phyloP scores from a whole-genome alignment of 1,140 invertebrate genomes.

The Drusus annulatus region DNA sequence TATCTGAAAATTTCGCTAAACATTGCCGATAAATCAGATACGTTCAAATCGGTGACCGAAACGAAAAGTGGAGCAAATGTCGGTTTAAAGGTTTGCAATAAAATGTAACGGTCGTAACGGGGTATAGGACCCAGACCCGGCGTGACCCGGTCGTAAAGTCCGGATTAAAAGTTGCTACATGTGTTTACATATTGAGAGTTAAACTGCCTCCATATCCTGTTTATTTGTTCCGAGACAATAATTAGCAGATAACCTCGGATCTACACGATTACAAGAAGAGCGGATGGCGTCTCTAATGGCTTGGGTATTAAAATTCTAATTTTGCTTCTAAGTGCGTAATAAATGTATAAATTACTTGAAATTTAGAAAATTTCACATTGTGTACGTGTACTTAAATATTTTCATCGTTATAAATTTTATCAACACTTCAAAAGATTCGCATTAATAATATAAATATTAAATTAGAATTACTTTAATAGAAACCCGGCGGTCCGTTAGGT shows the following conservation, averaged over 20 bases:
- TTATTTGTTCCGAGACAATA: neutral
- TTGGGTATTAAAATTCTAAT: no score
- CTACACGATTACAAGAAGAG: neutral
- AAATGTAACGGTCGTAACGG: conserved; percentile 10
- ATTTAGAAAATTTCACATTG: no score
- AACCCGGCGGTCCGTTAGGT: no score
- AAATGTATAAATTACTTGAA: no score
- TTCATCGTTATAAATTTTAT: no score
- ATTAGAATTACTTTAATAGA: no score
- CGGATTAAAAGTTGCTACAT: conserved; percentile 27
- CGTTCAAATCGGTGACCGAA: conserved; percentile 25
- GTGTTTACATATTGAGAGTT: conserved; percentile 27
- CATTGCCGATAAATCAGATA: conserved; percentile 23
- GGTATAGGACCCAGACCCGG: neutral
- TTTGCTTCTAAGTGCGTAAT: no score
- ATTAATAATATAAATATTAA: no score
- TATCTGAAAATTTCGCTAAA: conserved; percentile 28
- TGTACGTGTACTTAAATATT: no score
- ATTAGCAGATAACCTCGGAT: no score
- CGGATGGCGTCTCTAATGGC: neutral
- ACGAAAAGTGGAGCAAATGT: conserved; percentile 31
- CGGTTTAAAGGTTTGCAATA: conserved; percentile 29
- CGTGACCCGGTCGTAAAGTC: conserved; percentile 6
- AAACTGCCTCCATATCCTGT: neutral
- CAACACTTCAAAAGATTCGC: no score